phyloP scores from a whole-genome alignment of 1,140 invertebrate genomes.

The Dryas iulia region DNA sequence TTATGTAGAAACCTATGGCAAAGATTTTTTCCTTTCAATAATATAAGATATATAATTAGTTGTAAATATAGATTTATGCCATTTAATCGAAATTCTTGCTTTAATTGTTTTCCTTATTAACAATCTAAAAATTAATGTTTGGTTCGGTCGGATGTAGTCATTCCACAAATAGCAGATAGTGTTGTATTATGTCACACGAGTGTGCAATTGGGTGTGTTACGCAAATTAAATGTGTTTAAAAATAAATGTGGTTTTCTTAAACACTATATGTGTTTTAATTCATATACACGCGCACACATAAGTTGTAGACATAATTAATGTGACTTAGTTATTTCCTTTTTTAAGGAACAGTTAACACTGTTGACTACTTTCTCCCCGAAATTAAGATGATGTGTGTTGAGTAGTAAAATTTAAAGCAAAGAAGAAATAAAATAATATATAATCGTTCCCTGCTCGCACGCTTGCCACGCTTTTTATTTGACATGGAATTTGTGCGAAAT shows the following conservation, averaged over 20 bases:
- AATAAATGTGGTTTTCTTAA: not conserved
- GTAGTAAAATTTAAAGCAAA: no score
- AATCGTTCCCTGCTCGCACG: no score
- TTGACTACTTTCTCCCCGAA: no score
- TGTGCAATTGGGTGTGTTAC: not conserved
- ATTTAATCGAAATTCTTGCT: slow-evolving; percentile 1
- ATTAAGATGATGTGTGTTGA: no score
- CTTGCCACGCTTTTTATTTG: no score
- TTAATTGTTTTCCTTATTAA: not conserved
- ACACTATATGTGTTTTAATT: no score
- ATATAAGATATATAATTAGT: slow-evolving; percentile 1
- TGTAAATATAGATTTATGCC: slow-evolving; percentile 15
- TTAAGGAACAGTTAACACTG: no score
- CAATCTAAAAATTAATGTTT: not conserved
- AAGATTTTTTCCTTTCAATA: not conserved
- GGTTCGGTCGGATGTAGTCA: not conserved
- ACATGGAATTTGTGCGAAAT: no score
- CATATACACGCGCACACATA: no score
- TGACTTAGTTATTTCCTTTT: no score
- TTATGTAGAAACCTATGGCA: not conserved
- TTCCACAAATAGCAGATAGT: not conserved
- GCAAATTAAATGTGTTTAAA: not conserved
- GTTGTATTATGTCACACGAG: not conserved
- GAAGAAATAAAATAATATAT: no score
- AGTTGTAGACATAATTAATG: no score